Base-by-base conservation (phyloP, 64 coral and sea anemone genomes). In the Platygyra sinensis region DNA sequence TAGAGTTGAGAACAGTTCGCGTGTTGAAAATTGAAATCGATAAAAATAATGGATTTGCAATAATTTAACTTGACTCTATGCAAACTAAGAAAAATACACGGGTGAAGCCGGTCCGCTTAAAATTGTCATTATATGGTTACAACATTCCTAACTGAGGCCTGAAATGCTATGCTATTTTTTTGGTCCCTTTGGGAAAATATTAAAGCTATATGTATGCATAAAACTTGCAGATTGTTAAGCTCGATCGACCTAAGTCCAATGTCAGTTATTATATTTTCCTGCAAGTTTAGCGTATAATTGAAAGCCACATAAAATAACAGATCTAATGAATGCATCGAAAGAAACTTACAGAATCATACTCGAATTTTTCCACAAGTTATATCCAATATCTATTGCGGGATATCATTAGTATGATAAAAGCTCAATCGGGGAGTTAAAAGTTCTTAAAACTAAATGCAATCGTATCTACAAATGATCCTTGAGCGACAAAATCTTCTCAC, bases 121-220 rank as follows among this genome's bases (percentile, higher is more conserved):
- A 17, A 52, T 71, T 50, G 20, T 42, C 17, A 7, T 10, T 52
- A 11, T 72, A 52, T 85, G 31, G 14, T 71, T 9, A 69, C n/a
- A 49, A 51, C 19, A 67, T 69, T 85, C 62, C 20, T 49, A 72
- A 49, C 63, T 25, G 22, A 79, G 55, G 50, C 22, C 42, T 46
- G 51, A 85, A 72, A 39, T 52, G 42, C 62, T 85, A 51, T 85
- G 81, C 29, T 85, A 10, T 71, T 63, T 85, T n/a, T 27, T 85
- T 10, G 20, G 22, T 31, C 27, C 12, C 63, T 51, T 71, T 85
- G 62, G 63, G 63, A 51, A 71, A 49, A 25, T 69, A 22, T 69
- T 69, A 69, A 27, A 27, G 25, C 25, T n/a, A 8, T 8, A 46
- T 46, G 42, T 46, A 69, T 69, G 22, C 65, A 69, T 27, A 69